These are phyloP conservation scores for Hermetia illucens DNA, from an alignment of 1,140 invertebrate species.

Conservation along the genomic window DNA sequence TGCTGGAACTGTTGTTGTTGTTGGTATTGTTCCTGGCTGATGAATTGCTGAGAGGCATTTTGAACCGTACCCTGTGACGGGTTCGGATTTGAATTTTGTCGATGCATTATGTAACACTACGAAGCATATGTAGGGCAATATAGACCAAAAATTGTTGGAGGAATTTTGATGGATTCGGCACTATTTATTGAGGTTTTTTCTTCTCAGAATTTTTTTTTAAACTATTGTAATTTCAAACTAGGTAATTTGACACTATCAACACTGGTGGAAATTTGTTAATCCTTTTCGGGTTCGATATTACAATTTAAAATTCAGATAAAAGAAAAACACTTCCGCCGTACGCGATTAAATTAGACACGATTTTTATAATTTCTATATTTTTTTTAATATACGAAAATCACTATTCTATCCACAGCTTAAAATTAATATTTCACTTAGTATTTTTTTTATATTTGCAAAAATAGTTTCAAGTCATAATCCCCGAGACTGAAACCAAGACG, in stretches of 20 bases:
- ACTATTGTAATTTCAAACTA: background rate
- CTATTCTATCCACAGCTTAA: background rate
- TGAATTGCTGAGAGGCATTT: conserved; percentile 12
- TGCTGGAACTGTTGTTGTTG: conserved; percentile 18
- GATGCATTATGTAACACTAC: conserved; percentile 31
- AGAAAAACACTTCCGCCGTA: background rate
- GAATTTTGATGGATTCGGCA: too few relatives aligned
- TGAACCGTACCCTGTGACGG: conserved; percentile 25
- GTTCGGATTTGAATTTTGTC: conserved; percentile 31
- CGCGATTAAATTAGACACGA: background rate
- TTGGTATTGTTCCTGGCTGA: conserved; percentile 34
- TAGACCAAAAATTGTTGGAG: too few relatives aligned
- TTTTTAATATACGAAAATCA: too few relatives aligned
- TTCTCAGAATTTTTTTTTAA: conserved; percentile 8
- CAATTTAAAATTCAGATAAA: too few relatives aligned
- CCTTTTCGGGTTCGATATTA: background rate
- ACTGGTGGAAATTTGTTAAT: background rate
- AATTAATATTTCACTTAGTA: background rate
- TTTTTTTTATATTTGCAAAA: too few relatives aligned
- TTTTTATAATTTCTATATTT: too few relatives aligned
- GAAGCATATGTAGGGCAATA: too few relatives aligned
- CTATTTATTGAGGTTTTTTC: too few relatives aligned
- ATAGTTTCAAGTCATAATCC: conserved; percentile 63
- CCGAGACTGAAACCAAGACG: conserved; percentile 72
- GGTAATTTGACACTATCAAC: background rate